A percentile compares a stretch with the other conserved stretches of the same genome.
Conservation (phyloP, 2,113 vertebrate species). For the Vulpes ferrilata region DNA sequence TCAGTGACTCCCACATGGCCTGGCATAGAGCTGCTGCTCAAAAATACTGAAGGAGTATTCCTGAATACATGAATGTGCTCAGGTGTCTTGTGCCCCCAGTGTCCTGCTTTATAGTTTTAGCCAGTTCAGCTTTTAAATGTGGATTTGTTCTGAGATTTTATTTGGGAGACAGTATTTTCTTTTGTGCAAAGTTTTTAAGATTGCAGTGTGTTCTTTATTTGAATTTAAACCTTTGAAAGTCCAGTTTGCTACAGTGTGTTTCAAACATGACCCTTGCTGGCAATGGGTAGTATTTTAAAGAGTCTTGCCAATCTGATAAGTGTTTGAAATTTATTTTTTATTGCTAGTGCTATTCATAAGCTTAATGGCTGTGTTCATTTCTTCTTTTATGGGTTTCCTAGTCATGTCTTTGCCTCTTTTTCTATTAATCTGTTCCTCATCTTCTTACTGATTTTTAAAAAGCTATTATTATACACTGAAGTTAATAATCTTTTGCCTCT, state of each 20-base stretch:
- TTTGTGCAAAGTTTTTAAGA: slow-evolving; percentile 76
- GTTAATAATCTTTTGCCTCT: background rate
- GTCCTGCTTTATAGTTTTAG: slow-evolving; percentile 66
- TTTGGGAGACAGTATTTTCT: slow-evolving; percentile 73
- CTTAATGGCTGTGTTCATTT: background rate
- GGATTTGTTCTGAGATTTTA: slow-evolving; percentile 75
- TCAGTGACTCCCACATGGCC: background rate
- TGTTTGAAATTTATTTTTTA: background rate
- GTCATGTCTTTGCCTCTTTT: background rate
- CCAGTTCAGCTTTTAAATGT: slow-evolving; percentile 65
- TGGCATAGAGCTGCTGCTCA: background rate
- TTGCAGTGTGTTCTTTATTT: slow-evolving; percentile 85
- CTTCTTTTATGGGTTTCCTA: background rate
- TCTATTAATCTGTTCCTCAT: background rate
- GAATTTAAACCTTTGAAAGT: slow-evolving; percentile 87
- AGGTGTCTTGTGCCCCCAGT: slow-evolving; percentile 35
- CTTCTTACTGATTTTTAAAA: background rate
- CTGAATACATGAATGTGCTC: background rate
- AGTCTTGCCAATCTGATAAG: background rate
- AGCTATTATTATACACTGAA: background rate
- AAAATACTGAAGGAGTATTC: background rate
- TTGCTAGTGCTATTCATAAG: background rate
- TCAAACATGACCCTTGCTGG: slow-evolving; percentile 54
- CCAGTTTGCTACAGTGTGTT: slow-evolving; percentile 86
- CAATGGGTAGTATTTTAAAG: background rate